Conservation (phyloP, 1,140 invertebrate genomes). For the Achroia grisella region DNA sequence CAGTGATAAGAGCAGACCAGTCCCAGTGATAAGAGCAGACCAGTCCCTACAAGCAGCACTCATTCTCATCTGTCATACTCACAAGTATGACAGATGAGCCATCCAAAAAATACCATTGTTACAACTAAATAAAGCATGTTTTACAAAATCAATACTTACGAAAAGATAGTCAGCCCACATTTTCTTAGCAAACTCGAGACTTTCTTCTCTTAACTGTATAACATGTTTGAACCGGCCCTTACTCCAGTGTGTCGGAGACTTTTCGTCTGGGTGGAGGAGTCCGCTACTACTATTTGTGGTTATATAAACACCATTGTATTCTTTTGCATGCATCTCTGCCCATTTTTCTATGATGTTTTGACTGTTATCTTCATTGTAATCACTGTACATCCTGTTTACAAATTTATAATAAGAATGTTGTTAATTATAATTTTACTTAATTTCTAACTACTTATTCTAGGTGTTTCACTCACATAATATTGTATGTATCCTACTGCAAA, state of each 20-base stretch:
- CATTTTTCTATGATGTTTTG: slow-evolving; percentile 84
- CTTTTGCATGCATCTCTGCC: slow-evolving; percentile 75
- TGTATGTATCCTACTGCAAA: too few relatives aligned
- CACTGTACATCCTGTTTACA: slow-evolving; percentile 90
- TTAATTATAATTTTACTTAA: too few relatives aligned
- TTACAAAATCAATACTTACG: slow-evolving; percentile 25
- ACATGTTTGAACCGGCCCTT: slow-evolving; percentile 84
- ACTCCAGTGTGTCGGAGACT: slow-evolving; percentile 83
- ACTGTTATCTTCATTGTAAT: slow-evolving; percentile 90
- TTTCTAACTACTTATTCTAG: too few relatives aligned
- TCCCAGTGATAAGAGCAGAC: too few relatives aligned
- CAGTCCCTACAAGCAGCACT: too few relatives aligned
- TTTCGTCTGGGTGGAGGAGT: slow-evolving; percentile 77
- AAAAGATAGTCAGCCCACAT: slow-evolving; percentile 51
- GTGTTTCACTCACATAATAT: too few relatives aligned
- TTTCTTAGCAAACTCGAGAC: slow-evolving; percentile 80
- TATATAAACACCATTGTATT: slow-evolving; percentile 84
- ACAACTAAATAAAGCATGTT: too few relatives aligned
- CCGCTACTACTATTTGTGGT: slow-evolving; percentile 63
- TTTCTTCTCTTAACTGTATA: slow-evolving; percentile 86
- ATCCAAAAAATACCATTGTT: too few relatives aligned
- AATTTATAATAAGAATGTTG: too few relatives aligned
- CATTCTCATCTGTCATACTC: too few relatives aligned
- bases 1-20: too few relatives aligned
- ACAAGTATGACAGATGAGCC: too few relatives aligned